Evolutionary conservation across 2,113 vertebrate species (phyloP).

Genomic region (Corynorhinus townsendii): DNA sequence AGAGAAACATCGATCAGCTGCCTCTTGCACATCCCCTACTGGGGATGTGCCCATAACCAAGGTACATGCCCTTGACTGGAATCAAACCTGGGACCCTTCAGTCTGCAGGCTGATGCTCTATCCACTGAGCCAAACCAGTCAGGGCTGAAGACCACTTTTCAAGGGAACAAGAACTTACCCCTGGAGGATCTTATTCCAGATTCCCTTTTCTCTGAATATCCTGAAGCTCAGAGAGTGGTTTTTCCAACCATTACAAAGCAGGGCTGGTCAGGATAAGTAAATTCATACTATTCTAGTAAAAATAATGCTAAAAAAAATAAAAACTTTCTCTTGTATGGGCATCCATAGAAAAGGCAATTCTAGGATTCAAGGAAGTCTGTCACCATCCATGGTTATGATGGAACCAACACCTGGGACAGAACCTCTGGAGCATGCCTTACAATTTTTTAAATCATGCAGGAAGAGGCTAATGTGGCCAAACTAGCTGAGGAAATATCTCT

Average conservation of each 20-base stretch:
- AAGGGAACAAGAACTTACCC: not conserved
- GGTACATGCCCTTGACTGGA: too few species aligned
- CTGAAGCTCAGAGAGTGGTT: not conserved
- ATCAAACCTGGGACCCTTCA: too few species aligned
- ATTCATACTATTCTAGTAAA: not conserved
- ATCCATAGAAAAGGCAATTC: not conserved
- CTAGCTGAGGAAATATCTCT: not conserved
- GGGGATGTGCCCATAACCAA: too few species aligned
- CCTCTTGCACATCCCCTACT: too few species aligned
- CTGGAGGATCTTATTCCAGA: not conserved
- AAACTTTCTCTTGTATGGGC: not conserved
- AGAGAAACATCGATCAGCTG: too few species aligned
- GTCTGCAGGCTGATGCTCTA: too few species aligned
- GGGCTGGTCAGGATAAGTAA: not conserved
- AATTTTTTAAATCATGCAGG: not conserved
- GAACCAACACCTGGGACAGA: not conserved
- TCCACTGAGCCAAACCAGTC: too few species aligned
- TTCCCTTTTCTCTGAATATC: not conserved
- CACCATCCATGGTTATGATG: not conserved
- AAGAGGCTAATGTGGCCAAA: not conserved
- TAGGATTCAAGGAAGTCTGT: not conserved
- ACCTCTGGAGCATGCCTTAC: not conserved
- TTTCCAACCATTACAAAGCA: not conserved
- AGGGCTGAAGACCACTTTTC: not conserved
- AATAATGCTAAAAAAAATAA: not conserved